A percentile compares a stretch with the other conserved stretches of the same genome.
These are phyloP conservation scores for Gila robusta DNA, from an alignment of 2,797 vertebrate genomes.

Conservation along the genomic window DNA sequence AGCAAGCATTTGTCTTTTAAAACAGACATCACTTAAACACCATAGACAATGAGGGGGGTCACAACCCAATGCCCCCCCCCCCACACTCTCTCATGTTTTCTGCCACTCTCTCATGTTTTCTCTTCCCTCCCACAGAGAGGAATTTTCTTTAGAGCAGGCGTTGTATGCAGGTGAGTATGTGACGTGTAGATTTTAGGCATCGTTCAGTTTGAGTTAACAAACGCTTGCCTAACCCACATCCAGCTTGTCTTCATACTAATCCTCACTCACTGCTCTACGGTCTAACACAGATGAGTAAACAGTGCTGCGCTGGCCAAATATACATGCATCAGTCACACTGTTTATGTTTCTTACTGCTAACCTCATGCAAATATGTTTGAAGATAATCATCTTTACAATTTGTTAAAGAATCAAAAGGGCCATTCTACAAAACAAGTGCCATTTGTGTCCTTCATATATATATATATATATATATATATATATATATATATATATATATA, in stretches of 20 bases:
- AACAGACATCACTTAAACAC: constrained; percentile 1
- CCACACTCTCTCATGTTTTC: constrained; percentile 62
- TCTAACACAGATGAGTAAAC: not conserved
- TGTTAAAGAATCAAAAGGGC: not conserved
- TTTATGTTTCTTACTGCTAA: constrained; percentile 3
- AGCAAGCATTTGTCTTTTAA: constrained; percentile 19
- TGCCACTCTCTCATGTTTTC: constrained; percentile 63
- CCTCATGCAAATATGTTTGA: constrained; percentile 10
- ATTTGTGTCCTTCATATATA: not conserved
- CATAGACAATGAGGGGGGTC: not conserved
- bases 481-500: too few relatives aligned
- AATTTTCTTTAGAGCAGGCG: constrained; percentile 71
- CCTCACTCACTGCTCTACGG: not conserved
- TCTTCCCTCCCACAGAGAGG: constrained; percentile 69
- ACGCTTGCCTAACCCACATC: constrained; percentile 42
- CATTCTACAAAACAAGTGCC: constrained; percentile 11
- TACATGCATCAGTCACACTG: not conserved
- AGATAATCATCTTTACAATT: not conserved
- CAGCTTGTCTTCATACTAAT: constrained; percentile 28
- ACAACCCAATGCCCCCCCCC: too few relatives aligned
- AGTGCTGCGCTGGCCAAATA: not conserved
- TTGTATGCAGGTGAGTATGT: constrained; percentile 70
- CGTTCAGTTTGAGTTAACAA: constrained; percentile 5
- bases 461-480: too few relatives aligned
- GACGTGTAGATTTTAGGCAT: constrained; percentile 1